Evolutionary conservation across 2,113 vertebrate genomes (phyloP), one percentile per base, ranked within the genome.

Genomic region (Zapornia atra): DNA sequence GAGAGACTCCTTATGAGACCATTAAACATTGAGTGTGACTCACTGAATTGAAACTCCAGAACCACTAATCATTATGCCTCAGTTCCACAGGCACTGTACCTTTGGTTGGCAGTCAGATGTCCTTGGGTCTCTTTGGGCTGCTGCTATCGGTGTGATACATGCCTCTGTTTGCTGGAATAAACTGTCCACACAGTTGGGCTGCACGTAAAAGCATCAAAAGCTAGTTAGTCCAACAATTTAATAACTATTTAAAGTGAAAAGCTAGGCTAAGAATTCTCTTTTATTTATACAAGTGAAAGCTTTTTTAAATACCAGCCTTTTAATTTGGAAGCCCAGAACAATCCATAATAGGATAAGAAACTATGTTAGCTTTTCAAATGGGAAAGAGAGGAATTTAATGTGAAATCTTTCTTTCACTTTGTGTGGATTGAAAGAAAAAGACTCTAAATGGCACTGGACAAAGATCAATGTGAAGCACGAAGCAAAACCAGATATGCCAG

Each of bases 81-180:
- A 26, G 1, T 44, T 89, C 19, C 80, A 84, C 26, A 85, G 38
- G 64, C 75, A 50, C 9, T 5, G 40, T 97, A 98, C 97, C 97
- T 97, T 96, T 38, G 64, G 54, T 5, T 83, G 90, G 56, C 76
- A 83, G 44, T 44, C 53, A 66, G 46, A 40, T 54, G 50, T 44
- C 78, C 70, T 63, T 9, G 69, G 48, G 42, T 42, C 56, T 88
- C 63, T 85, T 9, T 68, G 80, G 61, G 92, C 77, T 36, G 3
- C 81, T 50, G 84, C 57, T 85, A 19, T 15, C 8, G 96, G 90
- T 38, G 48, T 14, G 63, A 42, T 2, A 85, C 33, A 3, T 24
- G 64, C 14, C 63, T 97, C 90, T 60, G 28, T 19, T 57, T 87
- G 76, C 63, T 81, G 61, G 36, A 95, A 81, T 70, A 94, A 34